Evolutionary conservation across 2,113 vertebrate genomes (phyloP).

Genomic region (Python bivittatus): DNA sequence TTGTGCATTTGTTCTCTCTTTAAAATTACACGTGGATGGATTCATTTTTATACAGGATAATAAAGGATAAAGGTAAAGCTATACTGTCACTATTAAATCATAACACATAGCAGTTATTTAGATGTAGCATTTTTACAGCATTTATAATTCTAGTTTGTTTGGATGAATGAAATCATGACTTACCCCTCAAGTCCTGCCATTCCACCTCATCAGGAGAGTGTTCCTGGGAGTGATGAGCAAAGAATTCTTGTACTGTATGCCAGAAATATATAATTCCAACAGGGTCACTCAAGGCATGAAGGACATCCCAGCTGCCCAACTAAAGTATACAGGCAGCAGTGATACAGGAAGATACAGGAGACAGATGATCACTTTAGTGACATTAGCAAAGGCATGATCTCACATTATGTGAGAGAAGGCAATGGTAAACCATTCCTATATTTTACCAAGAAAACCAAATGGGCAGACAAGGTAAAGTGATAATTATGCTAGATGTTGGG

Average conservation of each 20-base stretch:
- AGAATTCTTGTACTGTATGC: background rate
- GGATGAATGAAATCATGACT: background rate
- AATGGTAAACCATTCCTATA: too few relatives aligned
- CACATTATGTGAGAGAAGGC: too few relatives aligned
- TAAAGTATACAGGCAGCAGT: background rate
- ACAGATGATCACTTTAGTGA: background rate
- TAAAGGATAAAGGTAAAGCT: background rate
- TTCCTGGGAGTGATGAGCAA: background rate
- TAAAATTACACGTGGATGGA: background rate
- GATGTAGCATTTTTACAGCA: background rate
- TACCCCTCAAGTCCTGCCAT: background rate
- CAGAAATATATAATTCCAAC: background rate
- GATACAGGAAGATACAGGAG: background rate
- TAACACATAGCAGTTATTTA: background rate
- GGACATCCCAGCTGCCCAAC: background rate
- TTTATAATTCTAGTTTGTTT: background rate
- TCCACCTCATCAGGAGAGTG: background rate
- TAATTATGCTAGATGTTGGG: too few relatives aligned
- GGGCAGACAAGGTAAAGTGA: too few relatives aligned
- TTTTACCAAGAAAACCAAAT: too few relatives aligned
- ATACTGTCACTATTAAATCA: too few relatives aligned
- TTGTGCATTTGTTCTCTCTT: background rate
- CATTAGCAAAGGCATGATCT: too few relatives aligned
- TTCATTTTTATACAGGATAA: background rate
- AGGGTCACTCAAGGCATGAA: background rate